Base-by-base conservation (phyloP, 2,797 vertebrate species). In the Masticophis lateralis region DNA sequence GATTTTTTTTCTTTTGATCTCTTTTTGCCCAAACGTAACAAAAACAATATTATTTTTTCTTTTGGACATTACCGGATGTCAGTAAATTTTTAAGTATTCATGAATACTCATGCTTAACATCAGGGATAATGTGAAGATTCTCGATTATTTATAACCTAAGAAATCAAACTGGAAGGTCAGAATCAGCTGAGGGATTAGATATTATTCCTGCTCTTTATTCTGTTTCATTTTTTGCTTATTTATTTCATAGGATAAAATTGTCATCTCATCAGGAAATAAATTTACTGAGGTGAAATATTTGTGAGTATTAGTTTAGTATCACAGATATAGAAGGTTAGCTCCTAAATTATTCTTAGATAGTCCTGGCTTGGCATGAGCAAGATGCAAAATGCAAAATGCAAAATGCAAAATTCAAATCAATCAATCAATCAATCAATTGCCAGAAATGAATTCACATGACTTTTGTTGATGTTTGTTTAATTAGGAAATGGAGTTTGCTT, bases 61-160 rank as follows among this genome's bases (percentile, higher is more conserved):
- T 96, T 96, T 96, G 93, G 95, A 91, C 93, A 95, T 96, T 96
- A 92, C 88, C 57, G 43, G 94, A 93, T 96, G 95, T 95, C 95
- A 95, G 79, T 96, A 86, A 93, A 93, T 95, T 97, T 96, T 97
- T 94, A 96, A 96, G 92, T 96, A 96, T 97, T 97, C 93, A 96
- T 96, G 96, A 96, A 93, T 96, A 95, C 90, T 88, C 66, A 89
- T 93, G 95, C 92, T 96, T 91, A 92, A 93, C 95, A 95, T 94
- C 93, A 94, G 57, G 93, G 92, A 94, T 95, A 95, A 96, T 94
- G 95, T 91, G 95, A 97, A 91, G 86, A 90, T 69, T 92, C 93
- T 97, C 0, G 88, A 97, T 96, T 95, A 97, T 97, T 97, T 97
- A 96, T 97, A 96, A 95, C 90, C 92, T 93, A 56, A 94, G 92